Evolutionary conservation across 2,113 vertebrate genomes (phyloP).

Genomic region (Epinephelus lanceolatus): DNA sequence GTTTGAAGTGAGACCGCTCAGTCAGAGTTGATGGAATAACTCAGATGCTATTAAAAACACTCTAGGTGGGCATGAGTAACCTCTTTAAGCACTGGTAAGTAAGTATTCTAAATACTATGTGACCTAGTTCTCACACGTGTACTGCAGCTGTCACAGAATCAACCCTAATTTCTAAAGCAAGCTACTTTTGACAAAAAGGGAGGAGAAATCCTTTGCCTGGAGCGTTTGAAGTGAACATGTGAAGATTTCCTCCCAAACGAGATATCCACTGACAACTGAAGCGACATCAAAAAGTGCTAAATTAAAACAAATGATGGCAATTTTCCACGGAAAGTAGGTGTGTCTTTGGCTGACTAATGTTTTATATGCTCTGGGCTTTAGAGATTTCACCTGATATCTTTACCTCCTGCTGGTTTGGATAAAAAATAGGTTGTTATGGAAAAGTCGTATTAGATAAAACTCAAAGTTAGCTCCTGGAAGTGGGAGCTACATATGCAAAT

Average conservation of each 20-base stretch:
- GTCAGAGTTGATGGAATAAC: conserved; percentile 19
- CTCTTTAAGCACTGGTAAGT: conserved; percentile 66
- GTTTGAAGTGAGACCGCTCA: conserved; percentile 20
- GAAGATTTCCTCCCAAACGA: conserved; percentile 75
- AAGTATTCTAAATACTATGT: conserved; percentile 69
- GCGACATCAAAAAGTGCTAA: conserved; percentile 69
- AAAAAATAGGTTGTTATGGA: conserved; percentile 2
- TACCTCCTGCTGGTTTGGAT: conserved; percentile 19
- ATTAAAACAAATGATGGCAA: conserved; percentile 73
- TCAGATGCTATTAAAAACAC: conserved; percentile 27
- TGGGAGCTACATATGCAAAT: not conserved
- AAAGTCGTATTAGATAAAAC: conserved; percentile 14
- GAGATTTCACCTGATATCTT: conserved; percentile 51
- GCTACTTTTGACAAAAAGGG: conserved; percentile 68
- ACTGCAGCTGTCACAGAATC: conserved; percentile 74
- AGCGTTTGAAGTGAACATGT: conserved; percentile 75
- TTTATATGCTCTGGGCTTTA: conserved; percentile 31
- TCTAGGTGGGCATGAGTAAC: conserved; percentile 70
- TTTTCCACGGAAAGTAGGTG: conserved; percentile 68
- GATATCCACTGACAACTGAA: conserved; percentile 72
- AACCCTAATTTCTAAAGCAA: conserved; percentile 59
- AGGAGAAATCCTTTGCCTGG: conserved; percentile 76
- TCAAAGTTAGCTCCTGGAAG: not conserved
- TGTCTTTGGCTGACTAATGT: conserved; percentile 46
- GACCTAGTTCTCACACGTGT: conserved; percentile 78